phyloP scores from a whole-genome alignment of 2,113 vertebrate species.

The Promerops cafer region DNA sequence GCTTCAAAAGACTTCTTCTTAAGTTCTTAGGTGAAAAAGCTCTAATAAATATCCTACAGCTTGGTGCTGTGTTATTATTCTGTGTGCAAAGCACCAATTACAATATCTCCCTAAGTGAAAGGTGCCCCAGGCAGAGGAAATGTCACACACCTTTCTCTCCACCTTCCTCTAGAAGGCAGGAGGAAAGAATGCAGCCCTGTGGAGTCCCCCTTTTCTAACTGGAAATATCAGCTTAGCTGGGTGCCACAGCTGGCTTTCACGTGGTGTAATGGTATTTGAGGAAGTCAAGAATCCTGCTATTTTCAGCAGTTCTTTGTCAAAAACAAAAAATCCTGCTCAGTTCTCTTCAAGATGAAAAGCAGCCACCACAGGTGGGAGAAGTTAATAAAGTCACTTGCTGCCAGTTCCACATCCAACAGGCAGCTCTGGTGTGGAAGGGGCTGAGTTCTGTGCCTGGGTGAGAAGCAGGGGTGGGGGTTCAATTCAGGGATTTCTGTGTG shows the following conservation, averaged over 20 bases:
- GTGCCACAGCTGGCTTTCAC: neutral
- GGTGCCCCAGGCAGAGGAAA: neutral
- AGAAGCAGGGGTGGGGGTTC: neutral
- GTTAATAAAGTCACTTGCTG: neutral
- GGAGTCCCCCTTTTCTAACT: neutral
- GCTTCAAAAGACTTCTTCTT: neutral
- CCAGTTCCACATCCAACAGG: neutral
- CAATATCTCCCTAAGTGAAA: neutral
- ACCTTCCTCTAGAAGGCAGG: neutral
- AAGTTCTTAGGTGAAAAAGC: neutral
- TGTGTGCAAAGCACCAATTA: neutral
- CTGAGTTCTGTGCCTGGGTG: neutral
- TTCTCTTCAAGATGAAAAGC: neutral
- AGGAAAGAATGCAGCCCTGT: neutral
- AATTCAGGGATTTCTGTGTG: neutral
- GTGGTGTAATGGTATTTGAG: neutral
- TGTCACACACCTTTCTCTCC: neutral
- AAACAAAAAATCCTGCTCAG: neutral
- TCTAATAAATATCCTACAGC: neutral
- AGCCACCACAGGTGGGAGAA: neutral
- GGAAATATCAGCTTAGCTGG: neutral
- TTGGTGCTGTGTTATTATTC: neutral
- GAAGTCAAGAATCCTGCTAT: slow-evolving; percentile 1
- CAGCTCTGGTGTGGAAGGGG: neutral
- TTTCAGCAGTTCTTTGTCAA: neutral